Evolutionary conservation across 2,888 invertebrate genomes (phyloP).

Genomic region (Syritta pipiens): DNA sequence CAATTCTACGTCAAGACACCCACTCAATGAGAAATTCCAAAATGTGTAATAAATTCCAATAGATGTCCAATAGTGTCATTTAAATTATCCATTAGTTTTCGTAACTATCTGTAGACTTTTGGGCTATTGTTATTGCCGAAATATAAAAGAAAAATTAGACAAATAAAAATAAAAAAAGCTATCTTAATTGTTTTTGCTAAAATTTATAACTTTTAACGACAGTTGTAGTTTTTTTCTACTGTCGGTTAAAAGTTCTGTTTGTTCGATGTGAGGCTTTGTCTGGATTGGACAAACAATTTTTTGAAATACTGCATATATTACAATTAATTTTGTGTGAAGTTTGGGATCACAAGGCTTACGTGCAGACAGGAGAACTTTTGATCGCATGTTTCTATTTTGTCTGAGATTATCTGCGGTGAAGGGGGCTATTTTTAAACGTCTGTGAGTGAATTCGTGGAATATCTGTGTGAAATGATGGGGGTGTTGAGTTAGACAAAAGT

Average conservation of each 20-base stretch:
- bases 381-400: slow-evolving; percentile 60
- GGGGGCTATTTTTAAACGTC: slow-evolving; percentile 48
- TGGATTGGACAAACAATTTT: too few relatives aligned
- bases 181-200: slow-evolving; percentile 42
- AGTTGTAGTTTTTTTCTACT: slow-evolving; percentile 15
- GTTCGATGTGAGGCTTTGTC: too few relatives aligned
- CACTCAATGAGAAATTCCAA: slow-evolving; percentile 42
- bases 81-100: slow-evolving; percentile 58
- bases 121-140: slow-evolving; percentile 14
- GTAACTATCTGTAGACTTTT: slow-evolving; percentile 13
- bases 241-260: slow-evolving; percentile 18
- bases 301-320: too few relatives aligned
- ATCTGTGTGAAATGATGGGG: slow-evolving; percentile 29
- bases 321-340: slow-evolving; percentile 6
- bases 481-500: too few relatives aligned
- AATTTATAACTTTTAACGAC: slow-evolving; percentile 40
- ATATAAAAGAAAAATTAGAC: slow-evolving; percentile 22
- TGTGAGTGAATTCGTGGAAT: slow-evolving; percentile 46
- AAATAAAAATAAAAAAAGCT: slow-evolving; percentile 26
- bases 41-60: slow-evolving; percentile 60
- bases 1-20: slow-evolving; percentile 28
- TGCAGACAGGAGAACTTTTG: too few relatives aligned
- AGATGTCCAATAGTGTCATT: slow-evolving; percentile 62
- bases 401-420: slow-evolving; percentile 49
- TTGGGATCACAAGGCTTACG: slow-evolving; percentile 32